Percentiles rank a stretch among this genome's conserved stretches.
phyloP scores from a whole-genome alignment of 2,113 vertebrate species.

The Smithornis capensis region DNA sequence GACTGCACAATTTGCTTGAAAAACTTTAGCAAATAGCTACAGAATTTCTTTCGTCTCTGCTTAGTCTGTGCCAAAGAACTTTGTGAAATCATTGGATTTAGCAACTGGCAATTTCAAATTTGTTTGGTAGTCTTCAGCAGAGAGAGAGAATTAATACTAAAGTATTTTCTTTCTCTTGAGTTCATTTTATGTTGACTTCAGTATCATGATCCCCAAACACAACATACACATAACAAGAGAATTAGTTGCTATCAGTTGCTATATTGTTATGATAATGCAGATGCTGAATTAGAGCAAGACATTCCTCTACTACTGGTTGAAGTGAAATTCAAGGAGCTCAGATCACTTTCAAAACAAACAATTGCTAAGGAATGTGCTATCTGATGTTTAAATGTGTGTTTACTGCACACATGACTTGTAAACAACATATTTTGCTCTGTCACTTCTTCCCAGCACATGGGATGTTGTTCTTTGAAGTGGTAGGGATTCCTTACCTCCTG shows the following conservation, averaged over 20 bases:
- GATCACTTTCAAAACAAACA: not conserved
- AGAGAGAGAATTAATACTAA: not conserved
- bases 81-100: not conserved
- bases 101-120: not conserved
- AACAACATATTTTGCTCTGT: not conserved
- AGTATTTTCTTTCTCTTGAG: not conserved
- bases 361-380: not conserved
- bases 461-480: not conserved
- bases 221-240: not conserved
- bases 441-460: not conserved
- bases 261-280: not conserved
- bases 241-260: not conserved
- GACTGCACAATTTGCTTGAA: not conserved
- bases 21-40: not conserved
- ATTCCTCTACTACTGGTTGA: not conserved
- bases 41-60: not conserved
- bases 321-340: not conserved
- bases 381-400: not conserved
- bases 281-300: not conserved
- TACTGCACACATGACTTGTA: not conserved
- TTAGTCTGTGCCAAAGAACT: not conserved
- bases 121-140: not conserved
- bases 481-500: not conserved
- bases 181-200: not conserved
- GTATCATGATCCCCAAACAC: not conserved